Percentiles rank a stretch among this genome's conserved stretches.
Conservation (phyloP, 2,888 invertebrate genomes). For the Mythimna vitellina region DNA sequence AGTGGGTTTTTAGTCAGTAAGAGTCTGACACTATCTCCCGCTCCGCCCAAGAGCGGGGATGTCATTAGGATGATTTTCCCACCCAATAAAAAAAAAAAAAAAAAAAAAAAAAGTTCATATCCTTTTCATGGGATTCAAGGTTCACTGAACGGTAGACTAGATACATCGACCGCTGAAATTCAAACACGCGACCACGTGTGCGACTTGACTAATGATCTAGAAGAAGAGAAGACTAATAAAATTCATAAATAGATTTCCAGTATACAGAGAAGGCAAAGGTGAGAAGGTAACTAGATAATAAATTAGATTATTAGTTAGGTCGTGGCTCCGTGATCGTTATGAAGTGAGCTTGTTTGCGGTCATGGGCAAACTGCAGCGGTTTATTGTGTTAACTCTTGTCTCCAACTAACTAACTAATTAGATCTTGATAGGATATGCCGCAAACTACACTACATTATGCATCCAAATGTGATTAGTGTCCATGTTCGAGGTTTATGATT, state of each 20-base stretch:
- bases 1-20: too few species aligned
- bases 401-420: conserved; percentile 58
- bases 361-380: conserved; percentile 51
- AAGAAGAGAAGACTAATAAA: conserved; percentile 27
- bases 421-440: conserved; percentile 49
- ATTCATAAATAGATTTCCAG: conserved; percentile 24
- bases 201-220: too few species aligned
- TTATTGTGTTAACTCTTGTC: conserved; percentile 64
- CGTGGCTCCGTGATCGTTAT: conserved; percentile 63
- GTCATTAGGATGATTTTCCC: too few species aligned
- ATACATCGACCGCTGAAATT: conserved; percentile 4
- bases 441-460: conserved; percentile 41
- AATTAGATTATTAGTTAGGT: conserved; percentile 63
- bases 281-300: conserved; percentile 47
- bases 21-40: too few species aligned
- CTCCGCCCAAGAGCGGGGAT: too few species aligned
- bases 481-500: conserved; percentile 42
- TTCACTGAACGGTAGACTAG: conserved; percentile 1
- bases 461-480: conserved; percentile 44
- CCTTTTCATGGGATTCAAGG: conserved; percentile 1
- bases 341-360: conserved; percentile 65
- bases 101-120: too few species aligned
- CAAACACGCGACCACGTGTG: conserved; percentile 3
- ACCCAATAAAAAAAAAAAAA: too few species aligned
- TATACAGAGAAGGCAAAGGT: conserved; percentile 38